Base-by-base conservation (phyloP, 1,140 invertebrate species). In the Megalopta genalis region DNA sequence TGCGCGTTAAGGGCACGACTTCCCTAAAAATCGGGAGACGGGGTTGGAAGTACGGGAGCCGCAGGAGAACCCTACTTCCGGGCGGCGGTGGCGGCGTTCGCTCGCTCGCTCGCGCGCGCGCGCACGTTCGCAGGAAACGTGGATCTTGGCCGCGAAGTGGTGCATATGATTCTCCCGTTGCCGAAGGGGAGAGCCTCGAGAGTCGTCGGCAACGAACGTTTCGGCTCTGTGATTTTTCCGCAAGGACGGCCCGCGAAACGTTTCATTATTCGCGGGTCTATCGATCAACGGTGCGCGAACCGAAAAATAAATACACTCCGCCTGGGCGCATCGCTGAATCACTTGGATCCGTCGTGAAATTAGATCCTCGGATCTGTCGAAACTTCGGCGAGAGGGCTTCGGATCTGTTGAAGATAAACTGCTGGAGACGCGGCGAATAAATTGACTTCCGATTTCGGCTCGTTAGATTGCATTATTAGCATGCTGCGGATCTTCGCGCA, bases 91-190 rank as follows among this genome's bases (percentile, higher is more conserved):
- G 52, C 27, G 16, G 14, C 49, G 5, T 21, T 21, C 8, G 21
- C n/a, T n/a, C 54, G n/a, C 54, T 12, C 42, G 14, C 42, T 12
- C 42, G 9, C 39, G 7, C 9, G 12, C 39, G 12, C 39, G 7
- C 9, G 12, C 42, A 42, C 39, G 7, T 25, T 27, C 62, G 73
- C 83, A 81, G 89, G 86, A 89, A 89, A 85, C 84, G 88, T 81
- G 86, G 78, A 88, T 88, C 83, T 87, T 80, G 65, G 80, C 75
- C 74, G 82, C 84, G 79, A 88, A 88, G 76, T 86, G 89, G 87
- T 84, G 88, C 88, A 87, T 90, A 84, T 90, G 85, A 88, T 66
- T 66, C 64, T 12, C 39, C 89, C 27, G 88, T 59, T 59, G 12
- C 32, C 64, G 60, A 46, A 21, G 63, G 65, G 52, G 71, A 25